Conservation (phyloP, 1,140 invertebrate genomes). For the Drosophila kikkawai region DNA sequence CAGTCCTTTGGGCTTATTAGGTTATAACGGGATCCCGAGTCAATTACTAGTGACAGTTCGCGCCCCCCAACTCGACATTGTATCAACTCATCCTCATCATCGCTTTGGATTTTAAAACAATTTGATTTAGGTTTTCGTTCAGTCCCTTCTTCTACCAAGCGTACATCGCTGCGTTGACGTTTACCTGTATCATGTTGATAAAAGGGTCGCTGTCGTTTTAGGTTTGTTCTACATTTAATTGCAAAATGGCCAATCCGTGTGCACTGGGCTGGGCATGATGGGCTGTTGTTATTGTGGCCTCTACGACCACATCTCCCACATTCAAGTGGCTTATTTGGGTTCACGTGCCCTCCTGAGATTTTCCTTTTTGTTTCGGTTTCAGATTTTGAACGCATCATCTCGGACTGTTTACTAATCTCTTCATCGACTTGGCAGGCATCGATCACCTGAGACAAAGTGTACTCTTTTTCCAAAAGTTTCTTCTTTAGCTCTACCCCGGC, state of each 20-base stretch:
- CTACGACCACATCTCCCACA: slow-evolving; percentile 3
- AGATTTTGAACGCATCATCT: slow-evolving; percentile 5
- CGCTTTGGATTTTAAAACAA: no score
- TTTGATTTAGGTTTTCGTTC: no score
- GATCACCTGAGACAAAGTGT: neutral
- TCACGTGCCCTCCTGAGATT: neutral
- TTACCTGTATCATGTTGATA: no score
- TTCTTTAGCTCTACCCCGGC: slow-evolving; percentile 2
- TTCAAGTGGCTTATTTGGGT: neutral
- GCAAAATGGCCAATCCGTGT: slow-evolving; percentile 11
- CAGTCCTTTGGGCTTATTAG: neutral
- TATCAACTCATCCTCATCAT: no score
- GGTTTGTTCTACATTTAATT: no score
- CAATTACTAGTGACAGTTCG: no score
- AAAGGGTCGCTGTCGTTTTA: no score
- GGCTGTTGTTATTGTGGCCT: neutral
- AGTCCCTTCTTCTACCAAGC: no score
- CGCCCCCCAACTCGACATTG: no score
- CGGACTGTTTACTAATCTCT: neutral
- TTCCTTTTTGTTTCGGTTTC: slow-evolving; percentile 4
- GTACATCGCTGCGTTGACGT: no score
- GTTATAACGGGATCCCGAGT: no score
- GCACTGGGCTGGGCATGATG: slow-evolving; percentile 8
- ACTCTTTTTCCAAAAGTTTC: slow-evolving; percentile 21
- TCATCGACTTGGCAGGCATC: slow-evolving; percentile 4